Evolutionary conservation across 1,140 invertebrate genomes (phyloP).

Genomic region (Pseudomyrmex sp.): DNA sequence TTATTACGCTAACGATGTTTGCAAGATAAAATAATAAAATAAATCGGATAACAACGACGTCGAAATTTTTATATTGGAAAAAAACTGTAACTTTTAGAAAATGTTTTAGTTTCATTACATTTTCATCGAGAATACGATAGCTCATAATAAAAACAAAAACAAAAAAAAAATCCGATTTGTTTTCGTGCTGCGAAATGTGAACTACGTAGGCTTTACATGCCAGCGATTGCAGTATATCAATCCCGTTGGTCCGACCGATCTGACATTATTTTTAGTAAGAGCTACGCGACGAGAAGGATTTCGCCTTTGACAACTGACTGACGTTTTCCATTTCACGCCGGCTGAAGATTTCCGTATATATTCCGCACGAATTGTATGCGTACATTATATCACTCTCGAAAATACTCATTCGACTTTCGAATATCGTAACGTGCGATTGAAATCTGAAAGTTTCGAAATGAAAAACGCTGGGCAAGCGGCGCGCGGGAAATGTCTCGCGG

Average conservation of each 20-base stretch:
- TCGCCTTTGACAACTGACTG: constrained; percentile 42
- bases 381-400: constrained; percentile 1
- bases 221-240: constrained; percentile 1
- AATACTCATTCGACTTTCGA: not conserved
- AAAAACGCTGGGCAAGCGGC: too few species aligned
- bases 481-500: too few species aligned
- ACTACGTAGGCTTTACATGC: not conserved
- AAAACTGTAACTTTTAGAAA: not conserved
- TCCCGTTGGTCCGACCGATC: not conserved
- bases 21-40: constrained; percentile 19
- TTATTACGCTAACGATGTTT: constrained; percentile 13
- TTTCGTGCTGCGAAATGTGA: not conserved
- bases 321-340: constrained; percentile 48
- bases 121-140: too few species aligned
- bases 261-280: constrained; percentile 23
- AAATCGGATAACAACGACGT: constrained; percentile 24
- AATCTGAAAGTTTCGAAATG: too few species aligned
- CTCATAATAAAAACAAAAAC: too few species aligned
- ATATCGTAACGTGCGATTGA: too few species aligned
- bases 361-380: not conserved
- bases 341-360: constrained; percentile 17
- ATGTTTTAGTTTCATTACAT: constrained; percentile 9
- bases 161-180: not conserved
- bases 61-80: not conserved
- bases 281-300: not conserved